A percentile compares a stretch with the other conserved stretches of the same genome.
These are phyloP conservation scores for Menura novaehollandiae DNA, from an alignment of 2,113 vertebrate species.

Conservation along the genomic window DNA sequence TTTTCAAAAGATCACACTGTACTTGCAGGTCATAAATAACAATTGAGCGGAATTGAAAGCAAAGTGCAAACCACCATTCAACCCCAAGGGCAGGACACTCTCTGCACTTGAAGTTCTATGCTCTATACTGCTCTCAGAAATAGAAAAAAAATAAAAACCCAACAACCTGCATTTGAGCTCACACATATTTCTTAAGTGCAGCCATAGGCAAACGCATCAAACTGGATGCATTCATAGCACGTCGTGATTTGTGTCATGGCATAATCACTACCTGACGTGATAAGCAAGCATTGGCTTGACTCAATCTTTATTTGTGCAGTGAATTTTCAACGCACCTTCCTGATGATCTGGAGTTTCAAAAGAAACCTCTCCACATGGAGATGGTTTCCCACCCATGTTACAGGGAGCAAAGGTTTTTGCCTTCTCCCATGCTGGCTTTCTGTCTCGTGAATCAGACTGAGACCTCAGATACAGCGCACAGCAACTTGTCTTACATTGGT, in stretches of 20 bases:
- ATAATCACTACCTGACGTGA: background rate
- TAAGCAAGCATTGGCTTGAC: background rate
- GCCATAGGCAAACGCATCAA: background rate
- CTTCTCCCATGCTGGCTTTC: background rate
- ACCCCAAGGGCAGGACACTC: background rate
- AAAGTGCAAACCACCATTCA: background rate
- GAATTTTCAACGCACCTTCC: background rate
- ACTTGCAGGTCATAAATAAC: background rate
- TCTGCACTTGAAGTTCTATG: background rate
- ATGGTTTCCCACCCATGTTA: background rate
- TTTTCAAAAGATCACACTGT: background rate
- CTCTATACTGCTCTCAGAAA: background rate
- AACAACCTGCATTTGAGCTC: background rate
- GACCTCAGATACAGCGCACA: background rate
- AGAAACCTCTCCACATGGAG: background rate
- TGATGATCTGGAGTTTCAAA: background rate
- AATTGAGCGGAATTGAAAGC: rapidly evolving
- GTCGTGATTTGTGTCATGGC: background rate
- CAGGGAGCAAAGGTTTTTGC: background rate
- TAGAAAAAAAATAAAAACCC: background rate
- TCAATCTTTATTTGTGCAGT: background rate
- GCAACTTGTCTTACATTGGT: background rate
- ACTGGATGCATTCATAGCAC: background rate
- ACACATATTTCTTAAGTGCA: background rate
- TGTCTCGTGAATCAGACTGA: background rate